Percentiles rank a stretch among this genome's conserved stretches.
phyloP scores from a whole-genome alignment of 2,113 vertebrate species.

The Lophochroa leadbeateri region DNA sequence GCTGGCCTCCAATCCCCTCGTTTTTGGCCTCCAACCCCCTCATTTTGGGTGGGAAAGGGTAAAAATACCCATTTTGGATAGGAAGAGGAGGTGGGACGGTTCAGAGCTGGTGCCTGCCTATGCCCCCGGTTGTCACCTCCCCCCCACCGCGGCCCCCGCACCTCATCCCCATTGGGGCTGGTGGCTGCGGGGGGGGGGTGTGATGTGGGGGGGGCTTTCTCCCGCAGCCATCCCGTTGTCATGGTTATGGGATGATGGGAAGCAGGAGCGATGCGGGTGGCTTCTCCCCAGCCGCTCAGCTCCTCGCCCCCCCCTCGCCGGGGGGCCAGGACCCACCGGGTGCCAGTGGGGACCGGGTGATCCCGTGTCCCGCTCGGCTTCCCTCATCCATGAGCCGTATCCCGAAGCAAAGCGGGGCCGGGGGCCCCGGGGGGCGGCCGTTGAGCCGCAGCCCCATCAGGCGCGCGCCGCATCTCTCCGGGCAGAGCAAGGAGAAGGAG shows the following conservation, averaged over 20 bases:
- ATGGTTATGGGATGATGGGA: slow-evolving; percentile 76
- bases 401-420: background rate
- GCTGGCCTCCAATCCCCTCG: background rate
- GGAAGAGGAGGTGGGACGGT: background rate
- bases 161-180: slow-evolving; percentile 1
- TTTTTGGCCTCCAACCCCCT: background rate
- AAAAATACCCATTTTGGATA: background rate
- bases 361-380: background rate
- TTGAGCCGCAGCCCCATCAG: background rate
- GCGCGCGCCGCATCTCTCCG: background rate
- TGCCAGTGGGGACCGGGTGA: rapidly evolving
- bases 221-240: slow-evolving; percentile 68
- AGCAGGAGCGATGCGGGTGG: slow-evolving; percentile 4
- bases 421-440: background rate
- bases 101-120: background rate
- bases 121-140: background rate
- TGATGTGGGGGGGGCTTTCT: background rate
- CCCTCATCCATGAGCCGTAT: slow-evolving; percentile 27
- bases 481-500: slow-evolving; percentile 88
- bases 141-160: background rate
- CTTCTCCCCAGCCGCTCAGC: background rate
- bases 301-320: background rate
- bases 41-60: background rate
- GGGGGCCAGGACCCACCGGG: background rate
- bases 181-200: background rate